Evolutionary conservation across 2,888 invertebrate genomes (phyloP), one percentile per base, ranked within the genome.

Genomic region (Caenorhabditis wallacei): DNA sequence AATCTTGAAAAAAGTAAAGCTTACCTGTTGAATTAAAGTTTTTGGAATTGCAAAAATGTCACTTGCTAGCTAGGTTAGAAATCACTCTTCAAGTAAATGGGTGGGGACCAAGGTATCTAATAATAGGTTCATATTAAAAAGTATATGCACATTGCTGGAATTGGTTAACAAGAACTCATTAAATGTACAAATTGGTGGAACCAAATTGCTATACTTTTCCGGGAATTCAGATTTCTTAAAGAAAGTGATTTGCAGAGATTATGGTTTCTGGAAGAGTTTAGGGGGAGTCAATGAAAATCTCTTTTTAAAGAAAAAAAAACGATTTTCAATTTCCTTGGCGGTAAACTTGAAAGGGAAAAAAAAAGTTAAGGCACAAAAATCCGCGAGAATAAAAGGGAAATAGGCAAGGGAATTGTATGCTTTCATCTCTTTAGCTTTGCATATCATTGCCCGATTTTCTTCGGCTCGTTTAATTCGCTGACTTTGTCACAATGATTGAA

Each of bases 401-500:
- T 66, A 57, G 71, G 53, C 80, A 43, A 26, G 80, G 80, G 80
- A 80, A 80, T 80, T 57, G 61, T 37, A 72, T 10, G 24, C 7
- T 26, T 8, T 37, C 51, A 26, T n/a, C n/a, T n/a, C n/a, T n/a
- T n/a, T 7, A 20, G 70, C 46, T 54, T 78, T 70, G 69, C 61
- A 78, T 70, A 78, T 78, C 69, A 78, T 78, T 76, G 59, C 10
- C 30, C 68, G 48, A 51, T 68, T 76, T 57, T 26, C 64, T 57
- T 51, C 40, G 24, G 40, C 63, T 72, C 51, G 57, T 40, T 66
- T 64, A 66, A 66, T 66, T 57, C 30, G 35, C 57, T 43, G 54
- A 63, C 48, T 75, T 24, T 75, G 57, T 76, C 56, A 70, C 70
- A 70, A 70, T 79, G 78, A 70, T 64, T 56, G 70, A 70, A 63